phyloP scores from a whole-genome alignment of 1,140 invertebrate species.

The Drosophila jambulina region DNA sequence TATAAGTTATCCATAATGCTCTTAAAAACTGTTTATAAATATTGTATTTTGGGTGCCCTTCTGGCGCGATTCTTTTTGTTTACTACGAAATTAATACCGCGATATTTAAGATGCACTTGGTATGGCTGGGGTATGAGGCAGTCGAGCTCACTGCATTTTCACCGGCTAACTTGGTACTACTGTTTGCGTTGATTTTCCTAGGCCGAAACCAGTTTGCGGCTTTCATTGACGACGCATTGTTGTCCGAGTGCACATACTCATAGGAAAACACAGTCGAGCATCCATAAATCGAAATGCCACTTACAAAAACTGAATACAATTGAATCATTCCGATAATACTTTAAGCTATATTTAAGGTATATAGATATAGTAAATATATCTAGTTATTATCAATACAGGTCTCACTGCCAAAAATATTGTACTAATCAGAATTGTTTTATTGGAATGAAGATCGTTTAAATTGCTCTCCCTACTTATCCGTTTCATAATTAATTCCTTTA shows the following conservation, averaged over 20 bases:
- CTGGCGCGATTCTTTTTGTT: constrained; percentile 38
- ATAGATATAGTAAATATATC: too few relatives aligned
- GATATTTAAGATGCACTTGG: constrained; percentile 16
- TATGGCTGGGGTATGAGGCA: constrained; percentile 23
- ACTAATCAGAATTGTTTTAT: neutral
- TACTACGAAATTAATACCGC: constrained; percentile 14
- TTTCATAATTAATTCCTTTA: neutral
- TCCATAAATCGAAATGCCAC: neutral
- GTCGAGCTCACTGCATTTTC: constrained; percentile 35
- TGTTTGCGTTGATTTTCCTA: constrained; percentile 42
- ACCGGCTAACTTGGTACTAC: constrained; percentile 27
- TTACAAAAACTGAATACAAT: neutral
- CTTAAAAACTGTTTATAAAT: constrained; percentile 7
- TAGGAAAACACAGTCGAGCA: constrained; percentile 15
- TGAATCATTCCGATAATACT: neutral
- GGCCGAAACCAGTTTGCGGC: constrained; percentile 57
- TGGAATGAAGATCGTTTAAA: neutral
- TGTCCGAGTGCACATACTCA: constrained; percentile 33
- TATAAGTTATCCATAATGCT: constrained; percentile 6
- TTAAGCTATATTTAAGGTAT: neutral
- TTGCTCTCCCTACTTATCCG: neutral
- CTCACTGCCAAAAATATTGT: neutral
- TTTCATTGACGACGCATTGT: constrained; percentile 62
- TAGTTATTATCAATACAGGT: neutral
- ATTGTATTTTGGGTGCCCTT: constrained; percentile 32